phyloP scores from a whole-genome alignment of 2,888 invertebrate species.

The Morinoia aosen region DNA sequence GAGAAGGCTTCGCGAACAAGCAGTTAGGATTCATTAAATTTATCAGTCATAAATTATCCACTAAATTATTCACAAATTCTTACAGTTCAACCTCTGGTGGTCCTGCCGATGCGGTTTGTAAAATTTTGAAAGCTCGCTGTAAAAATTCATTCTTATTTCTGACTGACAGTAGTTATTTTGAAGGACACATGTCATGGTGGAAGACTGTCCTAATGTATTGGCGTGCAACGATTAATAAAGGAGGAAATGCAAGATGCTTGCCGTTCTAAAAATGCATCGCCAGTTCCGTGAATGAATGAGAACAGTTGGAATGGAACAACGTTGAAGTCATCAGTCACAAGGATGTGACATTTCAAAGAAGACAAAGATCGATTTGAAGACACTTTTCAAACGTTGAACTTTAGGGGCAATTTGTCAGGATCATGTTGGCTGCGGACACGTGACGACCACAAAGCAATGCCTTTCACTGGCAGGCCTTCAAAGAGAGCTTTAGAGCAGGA shows the following conservation, averaged over 20 bases:
- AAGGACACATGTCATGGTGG: background rate
- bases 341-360: background rate
- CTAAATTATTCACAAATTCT: background rate
- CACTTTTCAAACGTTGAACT: background rate
- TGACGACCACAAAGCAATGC: background rate
- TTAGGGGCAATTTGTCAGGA: background rate
- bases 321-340: background rate
- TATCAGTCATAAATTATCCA: background rate
- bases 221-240: background rate
- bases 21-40: background rate
- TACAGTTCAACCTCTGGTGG: background rate
- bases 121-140: background rate
- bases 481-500: background rate
- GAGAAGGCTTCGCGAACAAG: background rate
- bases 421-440: background rate
- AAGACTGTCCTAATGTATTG: background rate
- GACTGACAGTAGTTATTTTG: background rate
- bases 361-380: background rate
- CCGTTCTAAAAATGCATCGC: background rate
- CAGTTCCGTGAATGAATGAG: background rate
- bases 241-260: background rate
- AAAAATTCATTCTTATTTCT: background rate
- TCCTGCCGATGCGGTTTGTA: background rate
- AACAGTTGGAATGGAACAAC: constrained; percentile 10
- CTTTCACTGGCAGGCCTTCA: background rate